Evolutionary conservation across 2,888 invertebrate species (phyloP).

Genomic region (Trissonchulus sp.): DNA sequence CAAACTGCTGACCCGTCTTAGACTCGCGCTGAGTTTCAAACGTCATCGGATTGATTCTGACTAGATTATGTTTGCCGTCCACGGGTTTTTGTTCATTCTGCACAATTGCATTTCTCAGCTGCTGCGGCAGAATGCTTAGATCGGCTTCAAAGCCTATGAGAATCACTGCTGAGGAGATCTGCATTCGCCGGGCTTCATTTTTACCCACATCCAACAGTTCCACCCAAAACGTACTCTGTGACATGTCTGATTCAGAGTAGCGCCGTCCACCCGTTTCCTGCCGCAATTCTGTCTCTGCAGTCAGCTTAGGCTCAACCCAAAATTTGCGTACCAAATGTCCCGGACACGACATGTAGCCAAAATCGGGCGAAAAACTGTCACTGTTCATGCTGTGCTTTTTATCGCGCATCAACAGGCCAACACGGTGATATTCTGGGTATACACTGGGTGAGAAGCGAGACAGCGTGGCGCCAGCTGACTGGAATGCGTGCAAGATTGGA

Average conservation of each 20-base stretch:
- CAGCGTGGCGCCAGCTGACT: constrained; percentile 35
- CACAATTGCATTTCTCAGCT: constrained; percentile 9
- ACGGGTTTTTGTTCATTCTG: neutral
- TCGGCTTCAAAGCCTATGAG: constrained; percentile 20
- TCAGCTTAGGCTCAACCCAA: neutral
- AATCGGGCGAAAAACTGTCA: neutral
- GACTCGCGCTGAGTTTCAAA: neutral
- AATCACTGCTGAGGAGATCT: constrained; percentile 2
- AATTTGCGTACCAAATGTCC: neutral
- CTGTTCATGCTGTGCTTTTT: no score
- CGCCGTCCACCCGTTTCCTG: neutral
- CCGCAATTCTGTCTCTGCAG: neutral
- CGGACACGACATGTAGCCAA: neutral
- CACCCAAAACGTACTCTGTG: neutral
- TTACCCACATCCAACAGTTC: neutral
- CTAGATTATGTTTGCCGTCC: neutral
- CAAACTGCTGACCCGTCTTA: neutral
- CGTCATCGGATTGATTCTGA: neutral
- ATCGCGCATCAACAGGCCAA: constrained; percentile 44
- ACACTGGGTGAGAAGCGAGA: constrained; percentile 34
- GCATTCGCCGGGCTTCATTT: neutral
- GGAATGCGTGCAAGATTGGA: constrained; percentile 69
- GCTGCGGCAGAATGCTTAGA: constrained; percentile 6
- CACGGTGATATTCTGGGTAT: constrained; percentile 45
- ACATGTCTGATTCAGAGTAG: neutral